phyloP scores from a whole-genome alignment of 2,888 invertebrate genomes.

The Aleiodes leptofemur region DNA sequence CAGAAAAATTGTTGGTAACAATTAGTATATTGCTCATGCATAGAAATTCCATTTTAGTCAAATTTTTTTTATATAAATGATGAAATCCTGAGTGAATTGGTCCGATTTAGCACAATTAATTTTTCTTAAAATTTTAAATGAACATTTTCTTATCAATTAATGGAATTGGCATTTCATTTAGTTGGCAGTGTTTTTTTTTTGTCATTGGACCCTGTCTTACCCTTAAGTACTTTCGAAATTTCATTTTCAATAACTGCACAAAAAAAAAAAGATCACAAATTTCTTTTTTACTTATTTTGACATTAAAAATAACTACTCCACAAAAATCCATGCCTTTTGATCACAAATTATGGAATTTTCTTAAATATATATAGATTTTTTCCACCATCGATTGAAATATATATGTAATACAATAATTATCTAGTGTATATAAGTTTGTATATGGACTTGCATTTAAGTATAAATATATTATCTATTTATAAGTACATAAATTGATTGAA shows the following conservation, averaged over 20 bases:
- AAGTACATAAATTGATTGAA: constrained; percentile 53
- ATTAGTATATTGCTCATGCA: constrained; percentile 30
- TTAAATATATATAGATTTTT: constrained; percentile 7
- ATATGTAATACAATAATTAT: constrained; percentile 29
- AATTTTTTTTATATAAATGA: constrained; percentile 32
- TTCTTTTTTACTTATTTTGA: neutral
- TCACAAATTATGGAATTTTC: constrained; percentile 29
- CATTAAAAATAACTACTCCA: neutral
- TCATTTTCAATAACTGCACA: constrained; percentile 1
- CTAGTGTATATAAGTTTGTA: constrained; percentile 52
- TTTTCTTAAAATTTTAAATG: constrained; percentile 20
- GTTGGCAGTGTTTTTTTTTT: constrained; percentile 9
- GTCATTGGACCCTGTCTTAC: constrained; percentile 18
- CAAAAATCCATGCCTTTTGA: constrained; percentile 20
- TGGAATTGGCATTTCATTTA: constrained; percentile 17
- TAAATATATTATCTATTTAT: constrained; percentile 57
- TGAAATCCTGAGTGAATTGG: constrained; percentile 7
- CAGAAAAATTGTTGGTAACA: constrained; percentile 29
- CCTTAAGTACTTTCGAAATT: constrained; percentile 28
- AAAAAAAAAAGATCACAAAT: neutral
- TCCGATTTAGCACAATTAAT: constrained; percentile 28
- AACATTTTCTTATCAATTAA: constrained; percentile 25
- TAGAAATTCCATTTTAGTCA: constrained; percentile 31
- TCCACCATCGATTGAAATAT: constrained; percentile 51
- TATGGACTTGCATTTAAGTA: constrained; percentile 53